Percentiles rank a stretch among this genome's conserved stretches.
Evolutionary conservation across 2,888 invertebrate genomes (phyloP).

Genomic region (Patella depressa): DNA sequence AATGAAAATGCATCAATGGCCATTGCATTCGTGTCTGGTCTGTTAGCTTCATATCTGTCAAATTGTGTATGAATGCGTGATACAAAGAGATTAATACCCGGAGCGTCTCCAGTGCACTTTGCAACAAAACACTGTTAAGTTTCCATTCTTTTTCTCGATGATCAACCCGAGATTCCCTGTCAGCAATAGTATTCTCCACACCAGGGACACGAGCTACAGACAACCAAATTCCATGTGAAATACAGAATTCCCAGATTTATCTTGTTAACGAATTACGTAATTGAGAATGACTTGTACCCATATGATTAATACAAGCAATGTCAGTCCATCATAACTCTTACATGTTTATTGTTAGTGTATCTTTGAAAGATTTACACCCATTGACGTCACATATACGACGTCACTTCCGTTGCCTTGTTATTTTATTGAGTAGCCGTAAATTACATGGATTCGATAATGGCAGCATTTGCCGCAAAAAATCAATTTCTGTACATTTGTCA

Average conservation of each 20-base stretch:
- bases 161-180: constrained; percentile 13
- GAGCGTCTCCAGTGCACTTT: constrained; percentile 3
- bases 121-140: constrained; percentile 16
- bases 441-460: too few relatives aligned
- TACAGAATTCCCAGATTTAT: constrained; percentile 24
- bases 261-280: constrained; percentile 14
- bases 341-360: too few relatives aligned
- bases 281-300: constrained; percentile 16
- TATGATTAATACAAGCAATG: too few relatives aligned
- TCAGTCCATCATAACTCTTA: too few relatives aligned
- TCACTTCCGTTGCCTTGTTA: too few relatives aligned
- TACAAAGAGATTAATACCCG: constrained; percentile 31
- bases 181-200: constrained; percentile 20
- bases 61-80: constrained; percentile 20
- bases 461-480: too few relatives aligned
- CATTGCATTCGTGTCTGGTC: constrained; percentile 26
- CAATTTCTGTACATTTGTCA: too few relatives aligned
- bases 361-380: too few relatives aligned
- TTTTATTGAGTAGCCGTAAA: too few relatives aligned
- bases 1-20: constrained; percentile 29
- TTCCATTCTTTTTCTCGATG: constrained; percentile 27
- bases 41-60: constrained; percentile 22
- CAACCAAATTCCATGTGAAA: constrained; percentile 22
- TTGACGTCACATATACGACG: too few relatives aligned
- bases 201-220: constrained; percentile 24